Evolutionary conservation across 2,888 invertebrate species (phyloP), one percentile per base, ranked within the genome.

Genomic region (Lymantria monacha): DNA sequence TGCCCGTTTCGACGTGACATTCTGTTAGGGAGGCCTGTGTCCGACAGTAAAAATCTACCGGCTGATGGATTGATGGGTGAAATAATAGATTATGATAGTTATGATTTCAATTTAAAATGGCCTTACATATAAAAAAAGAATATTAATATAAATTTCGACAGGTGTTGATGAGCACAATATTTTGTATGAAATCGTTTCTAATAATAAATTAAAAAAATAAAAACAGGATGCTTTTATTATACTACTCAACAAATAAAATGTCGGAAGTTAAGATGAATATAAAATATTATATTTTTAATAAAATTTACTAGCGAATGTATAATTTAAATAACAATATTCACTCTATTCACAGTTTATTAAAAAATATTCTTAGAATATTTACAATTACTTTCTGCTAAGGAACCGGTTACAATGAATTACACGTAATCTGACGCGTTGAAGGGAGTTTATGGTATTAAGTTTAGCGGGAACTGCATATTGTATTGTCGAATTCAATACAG

Each of bases 381-480:
- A 66, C 63, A 71, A 69, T 71, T 64, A 61, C 57, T 53, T 63
- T 54, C 68, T 59, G 62, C 61, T 57, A 61, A 50, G 58, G 54
- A 67, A 69, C 68, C 61, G 58, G 73, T 70, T 65, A 61, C 60
- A 68, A 63, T 62, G 65, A 33, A 63, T 67, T 74, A 69, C 68
- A 56, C 61, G 65, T 81, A 83, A 87, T 86, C 84, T 66, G 61
- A 77, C 79, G 76, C 75, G 71, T 74, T 66, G 74, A 78, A 74
- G 76, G 76, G 65, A 76, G 72, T 72, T 74, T 79, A 69, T 66
- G 67, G 74, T 75, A 81, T 83, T 81, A 80, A 76, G 76, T 81
- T 83, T 80, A 80, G 74, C 75, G 63, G 74, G 80, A 85, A 85
- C 66, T 69, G 67, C 73, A 73, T 75, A 83, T 79, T 82, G 77